A percentile compares a stretch with the other conserved stretches of the same genome.
phyloP scores from a whole-genome alignment of 2,113 vertebrate species.

The Phylloscopus trochiloides region DNA sequence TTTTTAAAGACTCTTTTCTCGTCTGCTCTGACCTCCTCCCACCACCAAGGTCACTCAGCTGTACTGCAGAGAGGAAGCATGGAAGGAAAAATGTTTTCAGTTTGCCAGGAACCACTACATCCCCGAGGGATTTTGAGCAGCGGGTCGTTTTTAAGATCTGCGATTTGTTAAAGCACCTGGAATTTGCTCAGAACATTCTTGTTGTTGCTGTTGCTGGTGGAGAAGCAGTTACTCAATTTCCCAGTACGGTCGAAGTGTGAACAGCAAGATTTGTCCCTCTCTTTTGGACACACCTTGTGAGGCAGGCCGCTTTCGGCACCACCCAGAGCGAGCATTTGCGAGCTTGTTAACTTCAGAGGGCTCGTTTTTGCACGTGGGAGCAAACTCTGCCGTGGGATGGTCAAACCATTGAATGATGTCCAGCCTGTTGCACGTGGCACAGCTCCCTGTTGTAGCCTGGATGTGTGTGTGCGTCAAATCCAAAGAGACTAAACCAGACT shows the following conservation, averaged over 20 bases:
- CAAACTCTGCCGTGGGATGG: background rate
- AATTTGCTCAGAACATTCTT: background rate
- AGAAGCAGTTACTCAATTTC: background rate
- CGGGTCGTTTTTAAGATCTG: background rate
- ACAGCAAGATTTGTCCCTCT: background rate
- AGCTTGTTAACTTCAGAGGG: background rate
- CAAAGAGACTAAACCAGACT: background rate
- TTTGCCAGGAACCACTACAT: background rate
- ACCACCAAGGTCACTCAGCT: conserved; percentile 5
- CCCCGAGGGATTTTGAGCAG: background rate
- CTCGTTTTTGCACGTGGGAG: background rate
- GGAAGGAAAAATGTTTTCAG: background rate
- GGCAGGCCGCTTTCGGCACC: background rate
- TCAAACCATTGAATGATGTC: background rate
- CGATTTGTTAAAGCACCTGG: background rate
- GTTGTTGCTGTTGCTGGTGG: background rate
- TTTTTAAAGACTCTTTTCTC: background rate
- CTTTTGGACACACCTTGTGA: background rate
- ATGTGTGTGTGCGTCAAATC: fast-evolving
- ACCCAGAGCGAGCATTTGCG: background rate
- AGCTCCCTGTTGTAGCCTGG: background rate
- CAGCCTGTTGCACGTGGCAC: background rate
- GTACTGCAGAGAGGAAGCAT: background rate
- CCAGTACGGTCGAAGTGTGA: background rate
- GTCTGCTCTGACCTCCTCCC: background rate